A percentile compares a stretch with the other conserved stretches of the same genome.
Conservation (phyloP, 2,797 vertebrate genomes). For the Podarcis siculus region DNA sequence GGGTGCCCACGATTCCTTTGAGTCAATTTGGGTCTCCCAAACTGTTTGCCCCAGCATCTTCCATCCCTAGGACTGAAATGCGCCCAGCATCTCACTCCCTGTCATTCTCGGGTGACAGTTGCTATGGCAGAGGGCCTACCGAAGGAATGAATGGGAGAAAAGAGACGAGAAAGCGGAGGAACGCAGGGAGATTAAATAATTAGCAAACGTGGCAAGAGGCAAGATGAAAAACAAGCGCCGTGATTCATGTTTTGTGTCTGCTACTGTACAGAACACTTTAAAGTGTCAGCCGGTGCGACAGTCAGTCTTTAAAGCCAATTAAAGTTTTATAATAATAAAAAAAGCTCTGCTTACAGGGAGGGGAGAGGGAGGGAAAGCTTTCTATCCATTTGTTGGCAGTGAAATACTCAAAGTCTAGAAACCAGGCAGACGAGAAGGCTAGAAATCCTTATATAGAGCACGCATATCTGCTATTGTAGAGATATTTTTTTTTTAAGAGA, state of each 20-base stretch:
- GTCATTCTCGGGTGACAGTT: neutral
- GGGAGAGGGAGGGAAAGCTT: neutral
- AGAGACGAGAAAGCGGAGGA: constrained; percentile 28
- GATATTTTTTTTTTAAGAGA: neutral
- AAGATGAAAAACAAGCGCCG: constrained; percentile 66
- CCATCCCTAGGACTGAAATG: neutral
- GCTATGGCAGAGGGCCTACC: neutral
- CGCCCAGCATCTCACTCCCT: neutral
- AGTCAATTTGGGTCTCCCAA: neutral
- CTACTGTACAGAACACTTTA: constrained; percentile 64
- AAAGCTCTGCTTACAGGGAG: constrained; percentile 36
- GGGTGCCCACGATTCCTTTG: too few relatives aligned
- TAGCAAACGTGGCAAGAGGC: constrained; percentile 69
- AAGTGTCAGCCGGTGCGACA: constrained; percentile 71
- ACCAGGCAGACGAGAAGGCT: constrained; percentile 36
- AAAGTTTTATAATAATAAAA: constrained; percentile 70
- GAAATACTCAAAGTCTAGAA: constrained; percentile 34
- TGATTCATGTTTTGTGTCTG: constrained; percentile 77
- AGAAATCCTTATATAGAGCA: constrained; percentile 52
- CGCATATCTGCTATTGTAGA: constrained; percentile 47
- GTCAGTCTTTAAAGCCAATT: constrained; percentile 71
- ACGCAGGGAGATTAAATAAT: constrained; percentile 69
- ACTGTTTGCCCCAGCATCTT: neutral
- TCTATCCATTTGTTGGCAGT: constrained; percentile 47
- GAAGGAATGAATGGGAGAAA: accelerated